phyloP scores from a whole-genome alignment of 2,113 vertebrate species.

The Turdus rufiventris region DNA sequence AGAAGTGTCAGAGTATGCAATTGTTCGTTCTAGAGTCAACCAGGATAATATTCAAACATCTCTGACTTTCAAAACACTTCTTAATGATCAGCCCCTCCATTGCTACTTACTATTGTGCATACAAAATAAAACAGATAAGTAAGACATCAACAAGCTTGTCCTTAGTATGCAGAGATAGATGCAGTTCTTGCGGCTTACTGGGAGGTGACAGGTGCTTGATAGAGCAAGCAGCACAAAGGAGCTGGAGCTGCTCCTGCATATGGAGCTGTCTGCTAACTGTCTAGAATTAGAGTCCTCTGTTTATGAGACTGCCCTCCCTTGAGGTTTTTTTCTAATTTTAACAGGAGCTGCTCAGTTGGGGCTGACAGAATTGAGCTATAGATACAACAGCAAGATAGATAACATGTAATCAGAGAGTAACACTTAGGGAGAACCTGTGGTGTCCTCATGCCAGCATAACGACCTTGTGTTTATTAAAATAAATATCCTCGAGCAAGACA shows the following conservation, averaged over 20 bases:
- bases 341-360: conserved; percentile 15
- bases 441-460: conserved; percentile 20
- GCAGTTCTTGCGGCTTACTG: background rate
- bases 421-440: conserved; percentile 1
- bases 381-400: conserved; percentile 29
- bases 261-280: background rate
- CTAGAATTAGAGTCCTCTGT: conserved; percentile 1
- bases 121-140: background rate
- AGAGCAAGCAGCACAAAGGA: background rate
- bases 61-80: background rate
- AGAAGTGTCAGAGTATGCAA: background rate
- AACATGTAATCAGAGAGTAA: conserved; percentile 26
- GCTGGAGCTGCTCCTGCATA: background rate
- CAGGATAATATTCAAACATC: background rate
- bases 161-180: background rate
- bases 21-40: background rate
- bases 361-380: conserved; percentile 21
- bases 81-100: background rate
- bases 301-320: conserved; percentile 1
- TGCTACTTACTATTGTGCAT: background rate
- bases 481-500: conserved; percentile 36
- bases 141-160: background rate
- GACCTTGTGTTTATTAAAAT: conserved; percentile 64
- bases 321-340: conserved; percentile 51
- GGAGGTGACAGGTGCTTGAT: conserved; percentile 1